Evolutionary conservation across 2,113 vertebrate genomes (phyloP), one percentile per base, ranked within the genome.

Genomic region (Dipodomys ordii): DNA sequence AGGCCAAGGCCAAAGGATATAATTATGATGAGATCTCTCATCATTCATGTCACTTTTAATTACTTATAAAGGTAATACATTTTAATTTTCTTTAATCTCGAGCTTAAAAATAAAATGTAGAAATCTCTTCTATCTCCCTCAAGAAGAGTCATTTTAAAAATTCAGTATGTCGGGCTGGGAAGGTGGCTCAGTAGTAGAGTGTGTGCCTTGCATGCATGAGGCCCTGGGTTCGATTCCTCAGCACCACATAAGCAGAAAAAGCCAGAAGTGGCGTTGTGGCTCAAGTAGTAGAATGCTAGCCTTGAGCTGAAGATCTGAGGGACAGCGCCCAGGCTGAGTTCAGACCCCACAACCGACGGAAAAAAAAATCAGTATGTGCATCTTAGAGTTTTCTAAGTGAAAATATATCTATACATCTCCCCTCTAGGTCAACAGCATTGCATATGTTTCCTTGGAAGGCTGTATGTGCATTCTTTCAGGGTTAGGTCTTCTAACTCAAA

Each of bases 11-110:
- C 68, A 76, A 91, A 20, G 71, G 16, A 2, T 62, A 69, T 69
- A 68, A 19, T 82, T 35, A 5, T 62, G 87, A 87, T 87, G 60
- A 96, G 80, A 35, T 88, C 44, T 79, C 67, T 85, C 53, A n/a
- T 49, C 23, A 92, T 28, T 91, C 62, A 27, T 23, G 92, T 32
- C 87, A 87, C 90, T 91, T 85, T 79, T 95, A 91, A 88, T 90
- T 74, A 93, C 69, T 95, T 74, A 81, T 49, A 86, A 60, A 92
- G 83, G 23, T 23, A 92, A 91, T 35, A 49, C 12, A 73, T 44
- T n/a, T 9, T 87, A n/a, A 30, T 87, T 73, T 76, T 67, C 71
- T 60, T 53, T 64, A 73, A 73, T 23, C 65, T 15, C 57, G 39
- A 62, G 8, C 72, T 93, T 85, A 65, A 83, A 92, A 89, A 83